Conservation (phyloP, 2,888 invertebrate species). For the Caenorhabditis japonica region DNA sequence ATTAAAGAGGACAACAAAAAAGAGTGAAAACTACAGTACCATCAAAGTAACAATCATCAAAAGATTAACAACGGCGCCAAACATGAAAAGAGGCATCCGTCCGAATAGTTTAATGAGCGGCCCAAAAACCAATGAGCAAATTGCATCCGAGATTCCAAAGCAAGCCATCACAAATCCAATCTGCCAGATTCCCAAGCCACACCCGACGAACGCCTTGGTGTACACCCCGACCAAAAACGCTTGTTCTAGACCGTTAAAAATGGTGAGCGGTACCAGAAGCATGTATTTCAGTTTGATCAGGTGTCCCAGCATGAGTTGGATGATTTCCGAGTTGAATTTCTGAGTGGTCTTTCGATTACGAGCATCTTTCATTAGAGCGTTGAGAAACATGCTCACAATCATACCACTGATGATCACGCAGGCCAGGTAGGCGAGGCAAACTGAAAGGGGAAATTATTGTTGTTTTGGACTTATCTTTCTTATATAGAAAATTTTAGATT, state of each 20-base stretch:
- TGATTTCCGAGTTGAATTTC: slow-evolving; percentile 54
- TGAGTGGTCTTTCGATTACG: slow-evolving; percentile 44
- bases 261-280: slow-evolving; percentile 91
- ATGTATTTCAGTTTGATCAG: slow-evolving; percentile 83
- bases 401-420: slow-evolving; percentile 89
- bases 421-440: slow-evolving; percentile 84
- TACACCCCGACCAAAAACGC: slow-evolving; percentile 90
- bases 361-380: slow-evolving; percentile 87
- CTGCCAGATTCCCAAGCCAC: slow-evolving; percentile 84
- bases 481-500: no score
- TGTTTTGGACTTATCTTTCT: no score
- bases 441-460: no score
- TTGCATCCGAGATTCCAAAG: slow-evolving; percentile 92
- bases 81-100: slow-evolving; percentile 86
- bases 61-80: slow-evolving; percentile 84
- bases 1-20: no score
- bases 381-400: slow-evolving; percentile 89
- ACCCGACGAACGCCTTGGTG: slow-evolving; percentile 78
- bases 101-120: slow-evolving; percentile 85
- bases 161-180: slow-evolving; percentile 98
- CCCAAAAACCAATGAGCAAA: slow-evolving; percentile 91
- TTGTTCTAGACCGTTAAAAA: slow-evolving; percentile 97
- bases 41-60: slow-evolving; percentile 82
- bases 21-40: slow-evolving; percentile 21
- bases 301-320: slow-evolving; percentile 86